Conservation (phyloP, 1,140 invertebrate genomes). For the Caenorhabditis brenneri region DNA sequence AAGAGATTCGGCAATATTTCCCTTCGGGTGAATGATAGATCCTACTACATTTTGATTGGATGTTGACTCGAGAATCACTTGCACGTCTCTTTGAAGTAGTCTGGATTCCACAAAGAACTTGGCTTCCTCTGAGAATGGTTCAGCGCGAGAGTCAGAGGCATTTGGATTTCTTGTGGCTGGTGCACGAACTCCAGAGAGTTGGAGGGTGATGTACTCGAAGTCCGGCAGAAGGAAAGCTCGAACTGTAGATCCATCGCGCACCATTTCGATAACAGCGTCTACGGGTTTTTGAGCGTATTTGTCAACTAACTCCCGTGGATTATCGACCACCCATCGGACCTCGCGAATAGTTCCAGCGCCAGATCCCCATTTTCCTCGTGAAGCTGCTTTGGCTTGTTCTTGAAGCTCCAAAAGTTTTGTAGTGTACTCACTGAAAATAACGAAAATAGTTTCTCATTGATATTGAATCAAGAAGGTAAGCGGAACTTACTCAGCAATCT, state of each 20-base stretch:
- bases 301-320: constrained; percentile 82
- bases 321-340: constrained; percentile 86
- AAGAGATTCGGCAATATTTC: constrained; percentile 92
- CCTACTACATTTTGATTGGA: constrained; percentile 89
- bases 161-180: constrained; percentile 55
- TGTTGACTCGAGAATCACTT: constrained; percentile 84
- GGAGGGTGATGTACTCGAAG: constrained; percentile 86
- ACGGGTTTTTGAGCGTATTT: constrained; percentile 81
- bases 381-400: constrained; percentile 83
- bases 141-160: constrained; percentile 72
- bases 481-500: constrained; percentile 76
- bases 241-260: constrained; percentile 92
- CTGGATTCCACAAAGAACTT: constrained; percentile 88
- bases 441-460: not conserved
- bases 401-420: constrained; percentile 83
- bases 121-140: constrained; percentile 81
- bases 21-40: constrained; percentile 88
- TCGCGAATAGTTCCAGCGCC: constrained; percentile 76
- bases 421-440: constrained; percentile 65
- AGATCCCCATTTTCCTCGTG: constrained; percentile 82
- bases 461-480: constrained; percentile 8
- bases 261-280: constrained; percentile 73
- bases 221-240: constrained; percentile 84
- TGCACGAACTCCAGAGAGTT: constrained; percentile 89
- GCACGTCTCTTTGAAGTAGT: constrained; percentile 88